Evolutionary conservation across 2,797 vertebrate species (phyloP).

Genomic region (Melanogrammus aeglefinus): DNA sequence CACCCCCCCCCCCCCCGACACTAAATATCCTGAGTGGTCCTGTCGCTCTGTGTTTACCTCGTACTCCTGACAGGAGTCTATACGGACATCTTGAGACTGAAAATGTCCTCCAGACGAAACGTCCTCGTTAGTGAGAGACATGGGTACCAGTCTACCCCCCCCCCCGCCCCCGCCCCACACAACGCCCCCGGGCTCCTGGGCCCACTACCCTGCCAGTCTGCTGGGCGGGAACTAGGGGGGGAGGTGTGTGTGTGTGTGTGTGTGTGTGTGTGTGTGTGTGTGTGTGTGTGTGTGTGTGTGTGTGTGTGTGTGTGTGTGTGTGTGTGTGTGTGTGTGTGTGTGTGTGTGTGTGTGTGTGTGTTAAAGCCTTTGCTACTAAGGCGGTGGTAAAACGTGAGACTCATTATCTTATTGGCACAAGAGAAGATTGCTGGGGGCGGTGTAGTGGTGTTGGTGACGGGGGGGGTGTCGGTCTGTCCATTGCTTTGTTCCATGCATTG

Average conservation of each 20-base stretch:
- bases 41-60: neutral
- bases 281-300: neutral
- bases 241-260: too few relatives aligned
- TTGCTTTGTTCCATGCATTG: slow-evolving; percentile 66
- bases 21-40: neutral
- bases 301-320: too few relatives aligned
- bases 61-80: neutral
- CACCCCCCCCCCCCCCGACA: neutral
- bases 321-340: neutral
- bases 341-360: slow-evolving; percentile 10
- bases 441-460: neutral
- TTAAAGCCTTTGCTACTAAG: neutral
- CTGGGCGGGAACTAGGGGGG: neutral
- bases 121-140: slow-evolving; percentile 46
- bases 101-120: slow-evolving; percentile 35
- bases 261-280: neutral
- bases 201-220: slow-evolving; percentile 38
- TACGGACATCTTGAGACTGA: neutral
- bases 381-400: slow-evolving; percentile 41
- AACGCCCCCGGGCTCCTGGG: slow-evolving; percentile 60
- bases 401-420: slow-evolving; percentile 70
- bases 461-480: slow-evolving; percentile 32
- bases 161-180: too few relatives aligned
- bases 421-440: slow-evolving; percentile 13
- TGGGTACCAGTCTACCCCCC: slow-evolving; percentile 37